Evolutionary conservation across 2,797 vertebrate species (phyloP).

Genomic region (Pelobates cultripes): DNA sequence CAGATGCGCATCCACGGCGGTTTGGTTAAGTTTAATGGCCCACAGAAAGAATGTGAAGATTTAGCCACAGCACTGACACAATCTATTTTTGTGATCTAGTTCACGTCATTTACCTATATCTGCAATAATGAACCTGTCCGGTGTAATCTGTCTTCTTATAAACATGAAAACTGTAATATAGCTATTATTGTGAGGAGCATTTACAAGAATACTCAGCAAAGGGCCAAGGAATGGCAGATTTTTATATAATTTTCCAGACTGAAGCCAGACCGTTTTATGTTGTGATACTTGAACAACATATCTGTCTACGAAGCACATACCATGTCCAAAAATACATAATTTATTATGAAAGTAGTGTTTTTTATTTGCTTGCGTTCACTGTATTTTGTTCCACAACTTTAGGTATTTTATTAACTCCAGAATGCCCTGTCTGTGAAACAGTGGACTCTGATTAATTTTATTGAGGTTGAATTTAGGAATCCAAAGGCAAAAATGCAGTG

Average conservation of each 20-base stretch:
- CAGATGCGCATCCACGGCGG: slow-evolving; percentile 46
- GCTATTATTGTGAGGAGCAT: slow-evolving; percentile 8
- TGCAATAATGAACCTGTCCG: slow-evolving; percentile 36
- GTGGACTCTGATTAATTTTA: too few relatives aligned
- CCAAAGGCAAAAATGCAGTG: too few relatives aligned
- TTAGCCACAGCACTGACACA: slow-evolving; percentile 36
- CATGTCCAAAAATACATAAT: slow-evolving; percentile 29
- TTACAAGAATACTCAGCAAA: neutral
- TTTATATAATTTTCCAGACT: slow-evolving; percentile 11
- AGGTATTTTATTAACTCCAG: neutral
- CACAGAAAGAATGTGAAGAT: slow-evolving; percentile 43
- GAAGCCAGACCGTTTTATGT: slow-evolving; percentile 30
- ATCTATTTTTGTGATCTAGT: slow-evolving; percentile 42
- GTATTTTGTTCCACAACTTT: neutral
- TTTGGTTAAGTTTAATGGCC: slow-evolving; percentile 47
- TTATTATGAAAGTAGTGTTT: slow-evolving; percentile 15
- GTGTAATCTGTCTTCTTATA: slow-evolving; percentile 26
- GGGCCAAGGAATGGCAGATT: slow-evolving; percentile 13
- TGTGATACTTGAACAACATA: slow-evolving; percentile 23
- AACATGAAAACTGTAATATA: slow-evolving; percentile 23
- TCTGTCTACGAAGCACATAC: slow-evolving; percentile 15
- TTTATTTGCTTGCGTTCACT: slow-evolving; percentile 16
- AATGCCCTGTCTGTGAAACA: neutral
- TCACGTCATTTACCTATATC: slow-evolving; percentile 37
- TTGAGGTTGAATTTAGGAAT: too few relatives aligned